A percentile compares a stretch with the other conserved stretches of the same genome.
phyloP scores from a whole-genome alignment of 2,888 invertebrate species.

The Apocheima hispidaria region DNA sequence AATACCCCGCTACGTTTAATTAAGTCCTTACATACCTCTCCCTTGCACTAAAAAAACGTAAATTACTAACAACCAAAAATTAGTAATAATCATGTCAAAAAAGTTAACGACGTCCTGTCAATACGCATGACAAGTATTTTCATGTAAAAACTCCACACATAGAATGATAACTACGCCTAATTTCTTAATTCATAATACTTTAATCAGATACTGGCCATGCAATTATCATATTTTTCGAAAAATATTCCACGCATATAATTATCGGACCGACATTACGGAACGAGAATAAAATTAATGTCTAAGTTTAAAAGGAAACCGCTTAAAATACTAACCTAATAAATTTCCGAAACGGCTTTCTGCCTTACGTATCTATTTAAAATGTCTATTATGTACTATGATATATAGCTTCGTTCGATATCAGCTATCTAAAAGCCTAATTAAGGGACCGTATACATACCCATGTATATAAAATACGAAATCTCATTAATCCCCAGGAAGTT shows the following conservation, averaged over 20 bases:
- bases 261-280: constrained; percentile 38
- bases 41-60: constrained; percentile 21
- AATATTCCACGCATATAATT: constrained; percentile 47
- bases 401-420: constrained; percentile 49
- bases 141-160: constrained; percentile 24
- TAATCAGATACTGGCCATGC: constrained; percentile 42
- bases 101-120: constrained; percentile 25
- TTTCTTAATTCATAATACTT: constrained; percentile 39
- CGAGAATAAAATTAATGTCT: constrained; percentile 45
- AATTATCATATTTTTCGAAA: constrained; percentile 43
- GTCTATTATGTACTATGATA: constrained; percentile 46
- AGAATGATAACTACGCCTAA: constrained; percentile 28
- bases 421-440: constrained; percentile 63
- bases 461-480: constrained; percentile 56
- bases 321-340: constrained; percentile 48
- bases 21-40: constrained; percentile 1
- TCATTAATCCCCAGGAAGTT: constrained; percentile 64
- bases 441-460: constrained; percentile 60
- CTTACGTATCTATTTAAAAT: constrained; percentile 45
- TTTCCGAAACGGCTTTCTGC: constrained; percentile 44
- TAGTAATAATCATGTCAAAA: constrained; percentile 19
- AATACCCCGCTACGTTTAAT: constrained; percentile 15
- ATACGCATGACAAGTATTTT: constrained; percentile 8
- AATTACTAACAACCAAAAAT: constrained; percentile 19
- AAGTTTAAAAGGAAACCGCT: constrained; percentile 45